Percentiles rank a stretch among this genome's conserved stretches.
Conservation (phyloP, 2,888 invertebrate species). For the Polia nebulosa region DNA sequence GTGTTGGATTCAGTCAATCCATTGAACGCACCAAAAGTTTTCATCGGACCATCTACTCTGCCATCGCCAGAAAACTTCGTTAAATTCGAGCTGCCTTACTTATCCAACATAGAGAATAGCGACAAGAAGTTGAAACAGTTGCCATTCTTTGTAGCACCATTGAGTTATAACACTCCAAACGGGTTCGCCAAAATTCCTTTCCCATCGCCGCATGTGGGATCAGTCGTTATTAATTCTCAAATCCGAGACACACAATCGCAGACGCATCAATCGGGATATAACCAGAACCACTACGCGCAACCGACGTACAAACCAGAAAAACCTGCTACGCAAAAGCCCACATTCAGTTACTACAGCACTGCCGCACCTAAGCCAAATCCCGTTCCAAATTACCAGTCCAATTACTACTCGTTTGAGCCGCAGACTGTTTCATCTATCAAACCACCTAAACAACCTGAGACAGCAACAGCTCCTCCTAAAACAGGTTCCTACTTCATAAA, state of each 20-base stretch:
- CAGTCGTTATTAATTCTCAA: slow-evolving; percentile 94
- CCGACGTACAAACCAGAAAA: slow-evolving; percentile 76
- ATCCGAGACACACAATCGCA: slow-evolving; percentile 78
- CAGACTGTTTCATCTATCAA: slow-evolving; percentile 82
- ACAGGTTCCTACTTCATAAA: slow-evolving; percentile 79
- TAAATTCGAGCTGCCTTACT: slow-evolving; percentile 96
- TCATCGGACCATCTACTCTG: slow-evolving; percentile 95
- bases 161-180: slow-evolving; percentile 95
- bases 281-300: slow-evolving; percentile 71
- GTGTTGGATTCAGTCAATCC: slow-evolving; percentile 94
- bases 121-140: slow-evolving; percentile 94
- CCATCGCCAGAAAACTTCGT: slow-evolving; percentile 93
- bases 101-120: slow-evolving; percentile 94
- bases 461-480: slow-evolving; percentile 72
- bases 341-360: slow-evolving; percentile 85
- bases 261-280: slow-evolving; percentile 53
- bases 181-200: slow-evolving; percentile 96
- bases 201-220: slow-evolving; percentile 96
- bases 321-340: slow-evolving; percentile 83
- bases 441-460: slow-evolving; percentile 73
- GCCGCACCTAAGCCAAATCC: slow-evolving; percentile 79
- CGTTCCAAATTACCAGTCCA: slow-evolving; percentile 75
- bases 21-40: slow-evolving; percentile 93
- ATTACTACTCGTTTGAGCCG: slow-evolving; percentile 86
- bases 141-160: slow-evolving; percentile 96